Base-by-base conservation (phyloP, 64 coral and sea anemone genomes). In the Orbicella faveolata region DNA sequence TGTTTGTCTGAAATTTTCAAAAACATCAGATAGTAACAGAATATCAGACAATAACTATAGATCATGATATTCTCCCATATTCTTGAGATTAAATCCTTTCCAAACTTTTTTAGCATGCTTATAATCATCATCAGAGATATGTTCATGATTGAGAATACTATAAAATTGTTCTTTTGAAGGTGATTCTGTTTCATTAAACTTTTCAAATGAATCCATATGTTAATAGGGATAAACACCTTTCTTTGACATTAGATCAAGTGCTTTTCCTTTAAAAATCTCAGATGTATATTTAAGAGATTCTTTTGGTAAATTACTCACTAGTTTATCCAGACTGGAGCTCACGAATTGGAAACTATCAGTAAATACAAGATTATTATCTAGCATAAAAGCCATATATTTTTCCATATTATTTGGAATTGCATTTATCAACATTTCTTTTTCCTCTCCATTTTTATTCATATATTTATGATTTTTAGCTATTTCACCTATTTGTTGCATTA, bases 371-470 rank as follows among this genome's bases (percentile, higher is more conserved):
- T 80, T 4, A 37, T 4, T 80, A 23, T 25, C 77, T 5, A 80
- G 77, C 77, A 80, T 80, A 52, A 80, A 80, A 21, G 77, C 26
- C 26, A 80, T 33, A 25, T 80, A 80, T 52, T 23, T 80, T 37
- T 80, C 77, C 77, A 80, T 80, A 37, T 80, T 80, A 25, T 80
- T 80, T 3, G 77, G 77, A 10, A 80, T 80, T 6, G 44, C 72
- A 35, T 74, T 74, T 5, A 74, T 74, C 4, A 7, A 7, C 72
- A 74, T 74, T 14, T 74, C 23, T 35, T 74, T 74, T 4, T 7
- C 13, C 34, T 74, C 72, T 25, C 72, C 72, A 6, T 74, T 74
- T 74, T 23, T 74, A 25, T 25, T 35, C 14, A 6, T 80, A 26
- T 36, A 37, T 80, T 3, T 51, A 21, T 80, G 30, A 6, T 80